Evolutionary conservation across 1,140 invertebrate genomes (phyloP), one percentile per base, ranked within the genome.

Genomic region (Anoplophora glabripennis): DNA sequence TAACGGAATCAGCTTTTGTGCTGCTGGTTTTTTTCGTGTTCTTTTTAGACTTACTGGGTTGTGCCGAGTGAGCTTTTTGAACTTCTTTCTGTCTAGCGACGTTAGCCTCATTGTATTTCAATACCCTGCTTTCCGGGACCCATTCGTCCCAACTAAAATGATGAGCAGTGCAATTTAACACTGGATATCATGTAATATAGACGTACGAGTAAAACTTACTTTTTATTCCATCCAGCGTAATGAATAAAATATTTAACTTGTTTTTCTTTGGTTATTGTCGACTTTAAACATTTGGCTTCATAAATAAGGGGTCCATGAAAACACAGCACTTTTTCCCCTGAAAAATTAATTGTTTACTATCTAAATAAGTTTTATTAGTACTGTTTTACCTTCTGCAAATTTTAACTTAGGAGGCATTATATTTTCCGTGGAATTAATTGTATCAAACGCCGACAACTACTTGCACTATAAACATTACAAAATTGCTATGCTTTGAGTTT

Each of bases 161-260:
- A 14, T 34, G 10, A 51, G 12, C 21, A 28, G n/a, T 40, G 14
- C 40, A 28, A 54, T 38, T 33, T 21, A 41, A 44, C 37, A 55
- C 17, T 37, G 49, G 12, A 44, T 40, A 18, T 38, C 47, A 53
- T 14, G 14, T 3, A 18, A 33, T 42, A 47, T 17, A 41, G 45
- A 21, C 7, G 9, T 21, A 7, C 7, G 14, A 14, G 1, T 9
- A 40, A 41, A 42, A 51, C 17, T 80, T 83, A 96, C 93, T 93
- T 97, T 84, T 97, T 97, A 77, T 95, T 97, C 94, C 94, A 98
- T 7, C 95, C 95, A 69, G 93, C 93, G 78, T 98, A 98, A 78
- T 98, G 96, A 63, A 98, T 94, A 18, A 94, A 87, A 79, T 97
- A 98, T 74, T 90, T 88, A 3, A 92, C 82, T 75, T 89, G 86